A percentile compares a stretch with the other conserved stretches of the same genome.
Conservation (phyloP, 1,140 invertebrate genomes). For the Rhagoletis pomonella region DNA sequence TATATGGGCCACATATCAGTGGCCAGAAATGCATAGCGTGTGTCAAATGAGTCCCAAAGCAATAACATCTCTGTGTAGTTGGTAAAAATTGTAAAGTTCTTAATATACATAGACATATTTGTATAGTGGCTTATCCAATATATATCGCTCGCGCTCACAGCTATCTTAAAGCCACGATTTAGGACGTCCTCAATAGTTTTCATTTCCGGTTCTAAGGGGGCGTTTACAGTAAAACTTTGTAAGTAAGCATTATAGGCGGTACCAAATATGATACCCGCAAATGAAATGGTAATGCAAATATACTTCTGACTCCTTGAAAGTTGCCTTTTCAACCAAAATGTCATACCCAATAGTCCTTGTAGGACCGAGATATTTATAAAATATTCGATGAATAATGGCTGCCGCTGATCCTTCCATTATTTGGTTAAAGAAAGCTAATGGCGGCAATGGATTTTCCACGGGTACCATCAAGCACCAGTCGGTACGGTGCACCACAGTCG, state of each 20-base stretch:
- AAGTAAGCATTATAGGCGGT: background rate
- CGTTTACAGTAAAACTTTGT: background rate
- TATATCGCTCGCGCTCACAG: background rate
- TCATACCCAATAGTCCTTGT: background rate
- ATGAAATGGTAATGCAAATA: background rate
- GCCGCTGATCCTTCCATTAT: background rate
- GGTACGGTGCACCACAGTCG: background rate
- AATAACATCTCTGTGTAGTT: background rate
- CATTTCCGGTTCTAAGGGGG: background rate
- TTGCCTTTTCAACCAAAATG: background rate
- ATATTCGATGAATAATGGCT: background rate
- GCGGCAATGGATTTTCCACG: background rate
- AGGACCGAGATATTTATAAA: background rate
- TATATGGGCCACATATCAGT: background rate
- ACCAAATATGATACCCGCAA: conserved; percentile 19
- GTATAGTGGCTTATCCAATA: background rate
- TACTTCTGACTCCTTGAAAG: background rate
- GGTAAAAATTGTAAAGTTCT: background rate
- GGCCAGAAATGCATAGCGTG: background rate
- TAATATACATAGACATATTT: background rate
- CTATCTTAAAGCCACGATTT: background rate
- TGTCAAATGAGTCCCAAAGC: background rate
- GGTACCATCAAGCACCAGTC: background rate
- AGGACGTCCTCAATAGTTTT: background rate
- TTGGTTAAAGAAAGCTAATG: background rate